Conservation (phyloP, 1,140 invertebrate genomes). For the Ganaspis sp. region DNA sequence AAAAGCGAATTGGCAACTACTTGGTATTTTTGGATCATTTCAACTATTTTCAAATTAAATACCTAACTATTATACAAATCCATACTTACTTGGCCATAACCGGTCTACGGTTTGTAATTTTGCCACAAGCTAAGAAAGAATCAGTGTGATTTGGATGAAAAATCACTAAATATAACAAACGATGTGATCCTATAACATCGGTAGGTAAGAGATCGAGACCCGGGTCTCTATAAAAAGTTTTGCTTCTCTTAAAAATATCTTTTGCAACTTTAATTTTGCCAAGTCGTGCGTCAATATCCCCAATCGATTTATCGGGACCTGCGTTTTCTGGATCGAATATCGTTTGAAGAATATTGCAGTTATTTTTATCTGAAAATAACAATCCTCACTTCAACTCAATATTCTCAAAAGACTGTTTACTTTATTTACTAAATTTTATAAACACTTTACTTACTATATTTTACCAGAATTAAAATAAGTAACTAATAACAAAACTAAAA, state of each 20-base stretch:
- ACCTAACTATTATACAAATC: too few species aligned
- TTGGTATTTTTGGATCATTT: too few species aligned
- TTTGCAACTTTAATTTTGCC: slow-evolving; percentile 84
- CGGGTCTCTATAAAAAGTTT: slow-evolving; percentile 81
- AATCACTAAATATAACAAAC: slow-evolving; percentile 89
- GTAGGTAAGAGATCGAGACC: slow-evolving; percentile 81
- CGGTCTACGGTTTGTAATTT: slow-evolving; percentile 82
- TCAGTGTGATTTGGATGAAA: slow-evolving; percentile 88
- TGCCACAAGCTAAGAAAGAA: slow-evolving; percentile 89
- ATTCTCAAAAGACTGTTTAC: too few species aligned
- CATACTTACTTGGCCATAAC: slow-evolving; percentile 84
- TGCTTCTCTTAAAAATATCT: slow-evolving; percentile 76
- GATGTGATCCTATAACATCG: slow-evolving; percentile 83
- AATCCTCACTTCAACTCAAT: too few species aligned
- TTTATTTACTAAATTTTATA: too few species aligned
- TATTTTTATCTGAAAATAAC: slow-evolving; percentile 73
- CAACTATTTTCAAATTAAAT: too few species aligned
- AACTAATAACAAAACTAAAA: too few species aligned
- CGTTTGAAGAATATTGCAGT: slow-evolving; percentile 89
- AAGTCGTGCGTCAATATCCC: slow-evolving; percentile 87
- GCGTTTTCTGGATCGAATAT: slow-evolving; percentile 89
- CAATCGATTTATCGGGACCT: slow-evolving; percentile 83
- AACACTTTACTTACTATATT: too few species aligned
- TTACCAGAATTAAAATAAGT: too few species aligned
- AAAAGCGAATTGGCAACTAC: too few species aligned